Conservation (phyloP, 2,797 vertebrate species). For the Argya squamiceps region DNA sequence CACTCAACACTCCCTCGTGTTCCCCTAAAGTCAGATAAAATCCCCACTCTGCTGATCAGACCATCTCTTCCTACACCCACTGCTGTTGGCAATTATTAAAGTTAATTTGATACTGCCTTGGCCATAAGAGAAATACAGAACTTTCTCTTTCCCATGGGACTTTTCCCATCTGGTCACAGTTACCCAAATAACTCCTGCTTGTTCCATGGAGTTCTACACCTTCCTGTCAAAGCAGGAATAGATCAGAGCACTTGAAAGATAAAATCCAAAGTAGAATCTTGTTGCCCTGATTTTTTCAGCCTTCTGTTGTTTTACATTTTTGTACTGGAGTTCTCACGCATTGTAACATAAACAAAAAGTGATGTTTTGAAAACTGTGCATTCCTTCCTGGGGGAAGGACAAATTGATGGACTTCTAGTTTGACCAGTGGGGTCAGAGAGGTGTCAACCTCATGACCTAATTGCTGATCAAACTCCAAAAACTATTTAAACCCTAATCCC, state of each 20-base stretch:
- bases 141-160: neutral
- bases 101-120: neutral
- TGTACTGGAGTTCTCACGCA: too few relatives aligned
- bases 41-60: neutral
- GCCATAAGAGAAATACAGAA: neutral
- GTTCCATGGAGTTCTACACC: neutral
- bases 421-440: too few relatives aligned
- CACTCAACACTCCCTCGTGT: neutral
- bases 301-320: too few relatives aligned
- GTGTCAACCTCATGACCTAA: too few relatives aligned
- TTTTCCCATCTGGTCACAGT: neutral
- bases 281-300: too few relatives aligned
- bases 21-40: neutral
- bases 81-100: neutral
- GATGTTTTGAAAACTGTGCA: too few relatives aligned
- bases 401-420: too few relatives aligned
- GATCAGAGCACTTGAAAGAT: accelerated
- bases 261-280: neutral
- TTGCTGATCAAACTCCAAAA: too few relatives aligned
- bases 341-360: too few relatives aligned
- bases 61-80: neutral
- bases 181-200: neutral
- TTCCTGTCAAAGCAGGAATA: neutral
- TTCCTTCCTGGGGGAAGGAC: too few relatives aligned
- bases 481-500: too few relatives aligned